Percentiles rank a stretch among this genome's conserved stretches.
Conservation (phyloP, 2,797 vertebrate genomes). For the Galago senegalensis region DNA sequence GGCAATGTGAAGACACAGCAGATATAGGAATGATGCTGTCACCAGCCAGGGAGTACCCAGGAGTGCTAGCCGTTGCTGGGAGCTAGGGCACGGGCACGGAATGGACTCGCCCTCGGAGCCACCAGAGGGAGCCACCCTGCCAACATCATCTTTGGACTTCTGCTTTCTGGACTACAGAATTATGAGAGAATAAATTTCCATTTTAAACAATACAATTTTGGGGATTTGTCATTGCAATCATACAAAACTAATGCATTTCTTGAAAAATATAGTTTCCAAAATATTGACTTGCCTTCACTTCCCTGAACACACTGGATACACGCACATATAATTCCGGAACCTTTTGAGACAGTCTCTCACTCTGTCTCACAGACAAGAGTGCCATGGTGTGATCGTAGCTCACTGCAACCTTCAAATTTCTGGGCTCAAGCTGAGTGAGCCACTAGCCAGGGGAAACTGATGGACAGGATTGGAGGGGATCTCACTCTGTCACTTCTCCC, state of each 20-base stretch:
- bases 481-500: no score
- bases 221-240: not conserved
- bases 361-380: not conserved
- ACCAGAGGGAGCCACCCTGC: not conserved
- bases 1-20: not conserved
- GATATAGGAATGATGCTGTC: not conserved
- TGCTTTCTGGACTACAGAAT: not conserved
- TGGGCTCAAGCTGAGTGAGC: not conserved
- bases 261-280: slow-evolving; percentile 44
- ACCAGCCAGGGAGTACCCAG: not conserved
- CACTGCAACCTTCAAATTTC: not conserved
- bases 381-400: not conserved
- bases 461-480: no score
- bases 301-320: not conserved
- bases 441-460: no score
- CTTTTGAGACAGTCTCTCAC: not conserved
- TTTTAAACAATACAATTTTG: not conserved
- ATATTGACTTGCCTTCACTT: not conserved
- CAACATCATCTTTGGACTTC: not conserved
- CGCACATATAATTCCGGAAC: not conserved
- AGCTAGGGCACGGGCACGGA: not conserved
- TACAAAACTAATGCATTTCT: not conserved
- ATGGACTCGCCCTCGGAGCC: not conserved
- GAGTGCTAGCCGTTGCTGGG: not conserved
- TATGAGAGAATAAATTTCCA: not conserved